Percentiles rank a stretch among this genome's conserved stretches.
Conservation (phyloP, 1,140 invertebrate genomes). For the Cotesia glomerata region DNA sequence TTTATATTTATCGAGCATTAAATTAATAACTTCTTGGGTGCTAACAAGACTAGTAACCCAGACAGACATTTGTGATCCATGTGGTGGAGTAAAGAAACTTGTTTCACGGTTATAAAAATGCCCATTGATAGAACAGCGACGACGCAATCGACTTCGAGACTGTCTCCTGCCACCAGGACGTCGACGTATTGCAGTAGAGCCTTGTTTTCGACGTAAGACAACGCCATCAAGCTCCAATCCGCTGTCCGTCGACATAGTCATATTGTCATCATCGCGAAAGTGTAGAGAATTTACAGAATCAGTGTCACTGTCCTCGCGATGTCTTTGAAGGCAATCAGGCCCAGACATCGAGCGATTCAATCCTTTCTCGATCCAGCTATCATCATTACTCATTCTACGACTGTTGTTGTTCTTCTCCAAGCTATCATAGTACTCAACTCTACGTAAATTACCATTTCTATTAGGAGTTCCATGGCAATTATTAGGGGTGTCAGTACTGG, state of each 20-base stretch:
- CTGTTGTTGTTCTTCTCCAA: constrained; percentile 60
- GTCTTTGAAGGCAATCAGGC: constrained; percentile 70
- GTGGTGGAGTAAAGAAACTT: constrained; percentile 84
- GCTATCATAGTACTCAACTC: constrained; percentile 57
- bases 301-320: constrained; percentile 56
- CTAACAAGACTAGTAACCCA: constrained; percentile 84
- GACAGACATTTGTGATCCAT: constrained; percentile 85
- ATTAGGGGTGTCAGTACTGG: constrained; percentile 58
- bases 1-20: constrained; percentile 87
- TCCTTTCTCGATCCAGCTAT: constrained; percentile 63
- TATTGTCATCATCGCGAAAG: constrained; percentile 61
- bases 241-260: constrained; percentile 62
- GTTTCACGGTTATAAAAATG: constrained; percentile 90
- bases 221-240: constrained; percentile 59
- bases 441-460: constrained; percentile 56
- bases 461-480: constrained; percentile 49
- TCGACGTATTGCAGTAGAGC: constrained; percentile 74
- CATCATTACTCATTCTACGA: constrained; percentile 58
- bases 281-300: constrained; percentile 59
- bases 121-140: constrained; percentile 86
- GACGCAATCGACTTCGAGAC: constrained; percentile 73
- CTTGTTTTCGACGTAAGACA: constrained; percentile 59
- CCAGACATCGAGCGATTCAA: constrained; percentile 73
- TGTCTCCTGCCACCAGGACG: constrained; percentile 71
- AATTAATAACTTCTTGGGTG: constrained; percentile 82